phyloP scores from a whole-genome alignment of 2,888 invertebrate species.

The Caenorhabditis zanzibari region DNA sequence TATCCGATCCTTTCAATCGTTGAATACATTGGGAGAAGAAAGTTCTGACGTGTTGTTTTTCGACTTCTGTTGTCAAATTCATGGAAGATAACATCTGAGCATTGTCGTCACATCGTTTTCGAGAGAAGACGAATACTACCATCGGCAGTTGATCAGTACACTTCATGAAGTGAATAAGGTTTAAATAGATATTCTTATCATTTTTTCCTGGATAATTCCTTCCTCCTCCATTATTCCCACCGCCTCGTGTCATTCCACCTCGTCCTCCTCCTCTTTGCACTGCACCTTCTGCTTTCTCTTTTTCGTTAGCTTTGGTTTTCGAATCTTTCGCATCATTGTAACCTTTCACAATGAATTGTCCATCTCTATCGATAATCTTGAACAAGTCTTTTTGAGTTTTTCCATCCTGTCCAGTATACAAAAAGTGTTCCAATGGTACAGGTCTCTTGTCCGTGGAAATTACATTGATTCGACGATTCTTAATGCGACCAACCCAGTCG shows the following conservation, averaged over 20 bases:
- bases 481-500: constrained; percentile 86
- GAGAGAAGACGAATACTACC: constrained; percentile 94
- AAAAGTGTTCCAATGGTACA: constrained; percentile 94
- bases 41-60: constrained; percentile 90
- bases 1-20: constrained; percentile 91
- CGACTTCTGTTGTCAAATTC: constrained; percentile 90
- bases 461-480: constrained; percentile 91
- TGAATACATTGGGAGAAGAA: constrained; percentile 93
- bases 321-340: constrained; percentile 71
- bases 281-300: constrained; percentile 21
- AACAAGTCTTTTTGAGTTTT: constrained; percentile 83
- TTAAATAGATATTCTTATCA: constrained; percentile 91
- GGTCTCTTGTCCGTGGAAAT: constrained; percentile 95
- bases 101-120: constrained; percentile 89
- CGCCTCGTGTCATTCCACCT: constrained; percentile 1
- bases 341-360: constrained; percentile 86
- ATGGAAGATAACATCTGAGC: constrained; percentile 86
- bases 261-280: constrained; percentile 3
- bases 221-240: constrained; percentile 38
- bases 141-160: constrained; percentile 92
- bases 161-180: constrained; percentile 91
- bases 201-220: constrained; percentile 83
- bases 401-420: constrained; percentile 85
- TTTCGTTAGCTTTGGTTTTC: constrained; percentile 56
- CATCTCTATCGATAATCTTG: constrained; percentile 89